Evolutionary conservation across 2,797 vertebrate genomes (phyloP).

Genomic region (Poecilia wingei): DNA sequence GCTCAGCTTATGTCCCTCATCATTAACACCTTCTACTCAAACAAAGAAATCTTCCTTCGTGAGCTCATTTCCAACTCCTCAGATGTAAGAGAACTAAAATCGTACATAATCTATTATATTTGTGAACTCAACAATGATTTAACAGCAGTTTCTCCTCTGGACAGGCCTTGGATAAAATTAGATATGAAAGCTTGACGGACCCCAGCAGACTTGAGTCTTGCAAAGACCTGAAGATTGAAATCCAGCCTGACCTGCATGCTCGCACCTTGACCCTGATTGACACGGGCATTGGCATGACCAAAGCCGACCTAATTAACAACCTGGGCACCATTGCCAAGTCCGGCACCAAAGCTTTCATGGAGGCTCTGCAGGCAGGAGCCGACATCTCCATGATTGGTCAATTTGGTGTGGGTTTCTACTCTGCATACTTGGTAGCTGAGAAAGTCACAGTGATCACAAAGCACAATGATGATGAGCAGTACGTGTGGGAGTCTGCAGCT

Average conservation of each 20-base stretch:
- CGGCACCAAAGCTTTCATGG: constrained; percentile 82
- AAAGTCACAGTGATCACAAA: constrained; percentile 82
- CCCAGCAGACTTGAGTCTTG: constrained; percentile 77
- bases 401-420: constrained; percentile 85
- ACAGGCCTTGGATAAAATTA: constrained; percentile 80
- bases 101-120: neutral
- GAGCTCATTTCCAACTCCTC: constrained; percentile 81
- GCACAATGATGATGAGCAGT: constrained; percentile 82
- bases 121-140: constrained; percentile 1
- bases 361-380: constrained; percentile 81
- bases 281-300: constrained; percentile 83
- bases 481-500: constrained; percentile 83
- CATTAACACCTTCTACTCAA: constrained; percentile 82
- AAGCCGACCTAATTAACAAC: constrained; percentile 84
- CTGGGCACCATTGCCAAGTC: constrained; percentile 83
- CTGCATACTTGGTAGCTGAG: constrained; percentile 82
- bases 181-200: constrained; percentile 78
- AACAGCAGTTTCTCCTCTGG: constrained; percentile 9
- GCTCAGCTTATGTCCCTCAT: constrained; percentile 84
- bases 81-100: constrained; percentile 69
- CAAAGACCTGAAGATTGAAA: constrained; percentile 76
- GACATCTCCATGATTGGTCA: constrained; percentile 84
- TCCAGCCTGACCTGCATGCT: constrained; percentile 68
- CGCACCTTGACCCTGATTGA: constrained; percentile 72
- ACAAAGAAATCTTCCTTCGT: constrained; percentile 82